Conservation (phyloP, 2,888 invertebrate genomes). For the Melikaiella ostensackeni region DNA sequence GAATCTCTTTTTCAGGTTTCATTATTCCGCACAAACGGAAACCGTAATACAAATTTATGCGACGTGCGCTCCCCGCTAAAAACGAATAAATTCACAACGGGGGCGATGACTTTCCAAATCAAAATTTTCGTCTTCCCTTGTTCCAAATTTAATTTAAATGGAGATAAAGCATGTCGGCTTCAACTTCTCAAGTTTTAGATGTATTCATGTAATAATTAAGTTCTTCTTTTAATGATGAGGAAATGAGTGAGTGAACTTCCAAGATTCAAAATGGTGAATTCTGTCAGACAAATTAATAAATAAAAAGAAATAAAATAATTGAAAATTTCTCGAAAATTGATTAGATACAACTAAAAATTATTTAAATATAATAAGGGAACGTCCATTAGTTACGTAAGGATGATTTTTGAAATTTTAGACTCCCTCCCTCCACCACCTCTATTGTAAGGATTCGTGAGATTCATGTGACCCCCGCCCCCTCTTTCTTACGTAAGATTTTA, state of each 20-base stretch:
- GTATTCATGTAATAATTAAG: background rate
- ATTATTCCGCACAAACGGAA: constrained; percentile 36
- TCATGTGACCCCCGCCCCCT: no score
- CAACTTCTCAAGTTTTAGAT: background rate
- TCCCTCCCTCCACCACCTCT: no score
- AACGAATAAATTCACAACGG: constrained; percentile 36
- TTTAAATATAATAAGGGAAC: no score
- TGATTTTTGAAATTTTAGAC: no score
- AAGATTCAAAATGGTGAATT: background rate
- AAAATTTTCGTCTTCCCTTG: constrained; percentile 26
- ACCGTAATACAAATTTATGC: constrained; percentile 40
- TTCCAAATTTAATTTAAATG: constrained; percentile 37
- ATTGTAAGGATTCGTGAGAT: no score
- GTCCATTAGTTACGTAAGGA: no score
- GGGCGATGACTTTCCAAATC: constrained; percentile 31
- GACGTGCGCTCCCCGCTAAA: constrained; percentile 1
- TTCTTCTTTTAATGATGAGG: background rate
- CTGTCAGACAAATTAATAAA: background rate
- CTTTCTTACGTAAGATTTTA: no score
- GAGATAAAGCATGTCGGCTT: constrained; percentile 28
- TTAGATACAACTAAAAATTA: no score
- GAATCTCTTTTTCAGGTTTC: constrained; percentile 37
- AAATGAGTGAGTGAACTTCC: background rate
- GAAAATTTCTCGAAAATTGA: no score
- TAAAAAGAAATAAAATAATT: background rate